Conservation (phyloP, 2,888 invertebrate genomes). For the Lampropteryx suffumata region DNA sequence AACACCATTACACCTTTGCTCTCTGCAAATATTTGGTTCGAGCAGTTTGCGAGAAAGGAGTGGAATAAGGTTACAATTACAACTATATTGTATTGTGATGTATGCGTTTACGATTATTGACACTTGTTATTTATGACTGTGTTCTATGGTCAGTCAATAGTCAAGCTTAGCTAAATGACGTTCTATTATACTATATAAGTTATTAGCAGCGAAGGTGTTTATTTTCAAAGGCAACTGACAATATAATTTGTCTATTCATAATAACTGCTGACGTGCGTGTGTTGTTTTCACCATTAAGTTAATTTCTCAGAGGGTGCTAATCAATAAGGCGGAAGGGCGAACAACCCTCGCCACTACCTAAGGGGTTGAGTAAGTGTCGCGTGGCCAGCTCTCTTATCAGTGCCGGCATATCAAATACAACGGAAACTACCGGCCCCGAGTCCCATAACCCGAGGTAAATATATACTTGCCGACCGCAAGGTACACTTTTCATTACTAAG, state of each 20-base stretch:
- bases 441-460: slow-evolving; percentile 42
- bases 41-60: slow-evolving; percentile 11
- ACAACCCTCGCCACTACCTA: slow-evolving; percentile 62
- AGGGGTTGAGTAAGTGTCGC: slow-evolving; percentile 79
- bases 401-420: slow-evolving; percentile 74
- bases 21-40: slow-evolving; percentile 26
- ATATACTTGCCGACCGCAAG: slow-evolving; percentile 30
- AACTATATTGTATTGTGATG: slow-evolving; percentile 2
- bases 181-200: neutral
- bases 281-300: slow-evolving; percentile 61
- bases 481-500: slow-evolving; percentile 33
- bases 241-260: slow-evolving; percentile 32
- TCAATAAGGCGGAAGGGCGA: slow-evolving; percentile 80
- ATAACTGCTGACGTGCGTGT: slow-evolving; percentile 43
- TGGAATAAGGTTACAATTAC: slow-evolving; percentile 9
- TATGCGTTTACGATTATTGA: slow-evolving; percentile 13
- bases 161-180: slow-evolving; percentile 2
- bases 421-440: slow-evolving; percentile 62
- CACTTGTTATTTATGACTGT: slow-evolving; percentile 9
- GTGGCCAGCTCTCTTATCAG: slow-evolving; percentile 73
- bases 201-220: slow-evolving; percentile 12
- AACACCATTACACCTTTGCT: slow-evolving; percentile 39
- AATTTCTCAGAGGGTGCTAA: slow-evolving; percentile 67
- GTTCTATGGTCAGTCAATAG: neutral
- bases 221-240: slow-evolving; percentile 15